Percentiles rank a stretch among this genome's conserved stretches.
These are phyloP conservation scores for Caenorhabditis remanei DNA, from an alignment of 1,140 invertebrate species.

Conservation along the genomic window DNA sequence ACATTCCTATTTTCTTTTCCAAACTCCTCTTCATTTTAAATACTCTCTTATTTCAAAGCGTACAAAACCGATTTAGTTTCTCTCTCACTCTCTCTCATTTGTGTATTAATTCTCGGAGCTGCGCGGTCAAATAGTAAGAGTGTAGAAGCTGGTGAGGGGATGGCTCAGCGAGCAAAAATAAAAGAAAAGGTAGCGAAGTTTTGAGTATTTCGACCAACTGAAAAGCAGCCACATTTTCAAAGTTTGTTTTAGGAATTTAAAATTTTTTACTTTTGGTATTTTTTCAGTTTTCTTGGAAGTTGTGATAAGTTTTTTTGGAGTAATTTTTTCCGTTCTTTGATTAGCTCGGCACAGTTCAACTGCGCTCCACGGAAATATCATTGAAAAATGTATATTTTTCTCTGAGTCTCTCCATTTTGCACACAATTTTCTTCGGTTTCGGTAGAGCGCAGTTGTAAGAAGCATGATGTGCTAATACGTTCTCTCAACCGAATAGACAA, in stretches of 20 bases:
- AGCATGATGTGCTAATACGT: no score
- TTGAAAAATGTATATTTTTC: no score
- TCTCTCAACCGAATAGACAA: no score
- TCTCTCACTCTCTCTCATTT: neutral
- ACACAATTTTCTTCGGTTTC: no score
- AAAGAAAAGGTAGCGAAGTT: slow-evolving; percentile 17
- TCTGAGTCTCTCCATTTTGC: no score
- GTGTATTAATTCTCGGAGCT: neutral
- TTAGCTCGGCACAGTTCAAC: no score
- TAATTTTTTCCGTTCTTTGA: neutral
- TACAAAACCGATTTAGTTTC: slow-evolving; percentile 10
- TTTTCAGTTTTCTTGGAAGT: neutral
- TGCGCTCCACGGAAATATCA: no score
- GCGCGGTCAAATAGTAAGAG: slow-evolving; percentile 15
- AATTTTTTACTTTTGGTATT: neutral
- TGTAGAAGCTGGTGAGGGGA: neutral
- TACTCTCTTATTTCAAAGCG: neutral
- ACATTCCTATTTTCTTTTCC: no score
- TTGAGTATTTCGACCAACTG: neutral
- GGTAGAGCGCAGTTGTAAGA: no score
- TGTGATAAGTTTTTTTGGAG: neutral
- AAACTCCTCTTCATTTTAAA: no score
- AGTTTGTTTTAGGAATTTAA: slow-evolving; percentile 11
- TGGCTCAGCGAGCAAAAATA: slow-evolving; percentile 15
- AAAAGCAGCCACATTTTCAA: neutral